Evolutionary conservation across 2,113 vertebrate species (phyloP).

Genomic region (Corythaixoides concolor): DNA sequence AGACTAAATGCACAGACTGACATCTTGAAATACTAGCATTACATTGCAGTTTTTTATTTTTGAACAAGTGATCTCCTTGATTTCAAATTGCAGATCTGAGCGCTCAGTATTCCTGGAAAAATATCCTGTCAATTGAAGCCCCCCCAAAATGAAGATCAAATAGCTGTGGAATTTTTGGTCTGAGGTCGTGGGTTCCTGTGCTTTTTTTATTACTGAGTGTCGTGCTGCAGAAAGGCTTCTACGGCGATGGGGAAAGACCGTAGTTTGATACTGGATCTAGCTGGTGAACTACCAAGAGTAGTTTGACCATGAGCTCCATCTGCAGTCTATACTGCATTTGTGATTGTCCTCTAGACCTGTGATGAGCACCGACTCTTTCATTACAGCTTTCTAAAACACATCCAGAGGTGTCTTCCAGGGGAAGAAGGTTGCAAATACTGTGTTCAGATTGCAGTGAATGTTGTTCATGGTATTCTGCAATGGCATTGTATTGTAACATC

Average conservation of each 20-base stretch:
- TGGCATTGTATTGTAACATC: background rate
- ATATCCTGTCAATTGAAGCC: background rate
- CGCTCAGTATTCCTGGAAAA: background rate
- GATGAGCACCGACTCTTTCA: background rate
- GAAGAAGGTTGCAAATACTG: background rate
- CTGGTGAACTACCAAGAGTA: background rate
- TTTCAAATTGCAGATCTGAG: background rate
- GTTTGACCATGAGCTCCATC: background rate
- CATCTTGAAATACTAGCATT: background rate
- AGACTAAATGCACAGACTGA: background rate
- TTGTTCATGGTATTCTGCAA: background rate
- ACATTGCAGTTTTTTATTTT: background rate
- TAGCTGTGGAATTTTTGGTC: background rate
- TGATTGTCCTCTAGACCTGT: background rate
- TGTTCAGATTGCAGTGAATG: background rate
- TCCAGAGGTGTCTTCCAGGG: background rate
- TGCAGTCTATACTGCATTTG: background rate
- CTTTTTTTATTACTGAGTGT: background rate
- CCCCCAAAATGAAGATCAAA: background rate
- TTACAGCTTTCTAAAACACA: background rate
- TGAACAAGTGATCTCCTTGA: background rate
- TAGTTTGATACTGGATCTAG: fast-evolving
- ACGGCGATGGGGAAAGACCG: background rate
- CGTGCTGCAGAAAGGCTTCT: background rate
- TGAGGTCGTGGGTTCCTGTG: background rate